These are phyloP conservation scores for Hydropsyche tenuis DNA, from an alignment of 1,140 invertebrate species.

Conservation along the genomic window DNA sequence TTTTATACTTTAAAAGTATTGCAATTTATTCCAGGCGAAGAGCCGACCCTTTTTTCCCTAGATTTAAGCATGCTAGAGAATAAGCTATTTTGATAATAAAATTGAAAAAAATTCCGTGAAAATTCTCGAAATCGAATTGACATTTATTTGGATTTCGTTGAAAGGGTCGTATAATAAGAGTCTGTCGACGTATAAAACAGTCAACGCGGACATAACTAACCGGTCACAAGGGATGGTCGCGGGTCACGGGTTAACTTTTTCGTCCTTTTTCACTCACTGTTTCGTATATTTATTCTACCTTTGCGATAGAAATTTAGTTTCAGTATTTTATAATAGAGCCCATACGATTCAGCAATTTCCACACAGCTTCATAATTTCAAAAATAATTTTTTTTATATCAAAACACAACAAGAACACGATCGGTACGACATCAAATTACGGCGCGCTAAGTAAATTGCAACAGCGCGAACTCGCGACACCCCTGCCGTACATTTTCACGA, in stretches of 20 bases:
- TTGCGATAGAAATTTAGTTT: too few relatives aligned
- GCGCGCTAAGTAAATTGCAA: too few relatives aligned
- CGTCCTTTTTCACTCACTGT: neutral
- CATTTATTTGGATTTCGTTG: constrained; percentile 2
- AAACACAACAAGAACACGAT: too few relatives aligned
- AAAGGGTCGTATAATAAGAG: constrained; percentile 7
- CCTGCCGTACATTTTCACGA: constrained; percentile 21
- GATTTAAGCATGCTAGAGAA: too few relatives aligned
- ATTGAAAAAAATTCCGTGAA: neutral
- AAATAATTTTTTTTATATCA: too few relatives aligned
- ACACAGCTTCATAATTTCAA: too few relatives aligned
- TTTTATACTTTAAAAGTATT: constrained; percentile 5
- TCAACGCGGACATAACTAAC: constrained; percentile 19
- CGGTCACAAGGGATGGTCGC: constrained; percentile 3
- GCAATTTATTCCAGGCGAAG: neutral
- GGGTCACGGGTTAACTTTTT: neutral
- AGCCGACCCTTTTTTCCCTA: too few relatives aligned
- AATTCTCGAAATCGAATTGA: neutral
- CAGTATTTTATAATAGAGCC: too few relatives aligned
- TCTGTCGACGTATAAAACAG: constrained; percentile 1
- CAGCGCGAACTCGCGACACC: neutral
- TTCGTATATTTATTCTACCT: too few relatives aligned
- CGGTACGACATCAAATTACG: too few relatives aligned
- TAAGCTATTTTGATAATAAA: too few relatives aligned
- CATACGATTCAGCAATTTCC: too few relatives aligned